Conservation (phyloP, 2,113 vertebrate genomes). For the Nothobranchius kuhntae region DNA sequence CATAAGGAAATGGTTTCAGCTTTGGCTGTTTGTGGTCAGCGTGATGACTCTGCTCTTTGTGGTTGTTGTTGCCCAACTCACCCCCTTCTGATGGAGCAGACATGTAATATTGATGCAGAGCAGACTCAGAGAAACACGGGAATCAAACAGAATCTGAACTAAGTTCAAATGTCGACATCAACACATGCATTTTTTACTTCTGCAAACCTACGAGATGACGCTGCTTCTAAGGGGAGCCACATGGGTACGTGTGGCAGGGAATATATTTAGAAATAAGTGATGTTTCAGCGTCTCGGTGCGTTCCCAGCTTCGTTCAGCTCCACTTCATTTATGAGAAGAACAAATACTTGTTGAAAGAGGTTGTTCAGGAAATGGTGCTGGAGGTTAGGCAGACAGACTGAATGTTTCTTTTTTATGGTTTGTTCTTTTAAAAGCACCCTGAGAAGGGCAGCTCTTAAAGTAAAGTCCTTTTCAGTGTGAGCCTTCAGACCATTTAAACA, state of each 20-base stretch:
- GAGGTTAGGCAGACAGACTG: slow-evolving; percentile 44
- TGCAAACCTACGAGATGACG: slow-evolving; percentile 56
- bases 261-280: slow-evolving; percentile 76
- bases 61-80: slow-evolving; percentile 49
- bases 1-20: slow-evolving; percentile 58
- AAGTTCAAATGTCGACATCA: slow-evolving; percentile 74
- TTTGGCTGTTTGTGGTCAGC: slow-evolving; percentile 61
- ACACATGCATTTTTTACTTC: slow-evolving; percentile 76
- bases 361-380: slow-evolving; percentile 57
- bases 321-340: slow-evolving; percentile 72
- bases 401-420: slow-evolving; percentile 21
- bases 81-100: slow-evolving; percentile 46
- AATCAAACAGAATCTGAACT: slow-evolving; percentile 74
- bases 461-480: slow-evolving; percentile 13
- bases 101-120: slow-evolving; percentile 78
- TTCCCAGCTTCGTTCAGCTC: slow-evolving; percentile 54
- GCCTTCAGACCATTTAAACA: background rate
- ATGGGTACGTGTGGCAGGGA: slow-evolving; percentile 35
- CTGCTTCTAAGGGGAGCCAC: slow-evolving; percentile 59
- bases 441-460: slow-evolving; percentile 39
- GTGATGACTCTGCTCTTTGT: slow-evolving; percentile 59
- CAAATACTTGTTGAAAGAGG: slow-evolving; percentile 67
- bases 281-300: slow-evolving; percentile 62
- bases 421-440: slow-evolving; percentile 37
- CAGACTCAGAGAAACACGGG: slow-evolving; percentile 63